Conservation (phyloP, 2,797 vertebrate species). For the Rhynchonycteris naso region DNA sequence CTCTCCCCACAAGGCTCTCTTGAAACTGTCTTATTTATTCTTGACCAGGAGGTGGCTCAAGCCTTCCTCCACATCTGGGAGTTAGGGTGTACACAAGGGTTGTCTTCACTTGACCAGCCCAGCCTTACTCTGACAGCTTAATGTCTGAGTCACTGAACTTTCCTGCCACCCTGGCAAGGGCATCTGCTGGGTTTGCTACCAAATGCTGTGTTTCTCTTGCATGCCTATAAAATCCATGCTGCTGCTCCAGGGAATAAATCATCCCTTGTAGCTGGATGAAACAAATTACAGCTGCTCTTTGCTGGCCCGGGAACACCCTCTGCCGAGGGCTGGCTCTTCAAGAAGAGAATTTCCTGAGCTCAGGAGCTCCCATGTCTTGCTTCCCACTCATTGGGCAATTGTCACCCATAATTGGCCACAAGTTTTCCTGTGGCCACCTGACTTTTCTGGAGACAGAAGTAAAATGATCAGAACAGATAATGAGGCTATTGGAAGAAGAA, state of each 20-base stretch:
- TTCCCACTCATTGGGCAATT: background rate
- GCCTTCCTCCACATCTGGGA: background rate
- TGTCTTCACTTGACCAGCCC: constrained; percentile 37
- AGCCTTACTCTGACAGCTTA: constrained; percentile 20
- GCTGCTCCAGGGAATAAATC: constrained; percentile 44
- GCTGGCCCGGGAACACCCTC: background rate
- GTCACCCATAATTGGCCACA: background rate
- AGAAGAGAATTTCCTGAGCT: background rate
- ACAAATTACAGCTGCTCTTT: constrained; percentile 15
- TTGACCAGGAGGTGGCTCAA: background rate
- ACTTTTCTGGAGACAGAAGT: background rate
- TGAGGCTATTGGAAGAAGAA: background rate
- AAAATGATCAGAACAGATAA: constrained; percentile 45
- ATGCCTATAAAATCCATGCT: background rate
- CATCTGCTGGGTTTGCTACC: constrained; percentile 25
- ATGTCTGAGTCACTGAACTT: constrained; percentile 8
- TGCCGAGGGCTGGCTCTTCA: background rate
- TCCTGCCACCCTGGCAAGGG: constrained; percentile 25
- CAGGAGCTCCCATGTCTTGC: background rate
- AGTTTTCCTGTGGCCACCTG: background rate
- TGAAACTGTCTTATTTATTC: background rate
- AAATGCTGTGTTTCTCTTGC: constrained; percentile 29
- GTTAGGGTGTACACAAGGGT: background rate
- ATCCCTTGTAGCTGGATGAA: background rate
- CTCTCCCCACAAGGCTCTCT: background rate